A percentile compares a stretch with the other conserved stretches of the same genome.
Evolutionary conservation across 92 coral and sea anemone species (phyloP).

Genomic region (Phenganax subtilis): DNA sequence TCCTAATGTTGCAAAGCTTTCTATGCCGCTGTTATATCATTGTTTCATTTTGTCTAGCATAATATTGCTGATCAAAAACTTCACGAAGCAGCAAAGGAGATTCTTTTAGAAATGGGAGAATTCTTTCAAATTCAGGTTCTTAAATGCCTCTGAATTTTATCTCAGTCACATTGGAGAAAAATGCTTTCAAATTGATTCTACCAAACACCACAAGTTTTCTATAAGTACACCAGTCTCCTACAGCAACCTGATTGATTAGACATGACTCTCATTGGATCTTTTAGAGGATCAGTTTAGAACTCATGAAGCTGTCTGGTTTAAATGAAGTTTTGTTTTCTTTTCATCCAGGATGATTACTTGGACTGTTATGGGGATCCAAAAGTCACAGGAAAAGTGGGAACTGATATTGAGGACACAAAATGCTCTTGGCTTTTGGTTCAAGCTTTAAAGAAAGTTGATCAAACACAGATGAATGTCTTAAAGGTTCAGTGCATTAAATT

Average conservation of each 20-base stretch:
- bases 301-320: no score
- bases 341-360: conserved; percentile 73
- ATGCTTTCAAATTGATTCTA: neutral
- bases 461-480: conserved; percentile 61
- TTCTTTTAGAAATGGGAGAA: conserved; percentile 91
- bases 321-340: neutral
- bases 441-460: conserved; percentile 61
- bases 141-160: neutral
- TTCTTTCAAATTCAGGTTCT: conserved; percentile 92
- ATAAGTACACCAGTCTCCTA: no score
- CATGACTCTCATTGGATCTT: neutral
- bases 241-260: no score
- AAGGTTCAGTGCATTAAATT: conserved; percentile 48
- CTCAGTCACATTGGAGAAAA: neutral
- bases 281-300: neutral
- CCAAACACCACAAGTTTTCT: no score
- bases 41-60: conserved; percentile 41
- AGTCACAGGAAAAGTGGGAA: conserved; percentile 91
- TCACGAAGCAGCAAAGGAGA: conserved; percentile 70
- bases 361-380: conserved; percentile 91
- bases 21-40: no score
- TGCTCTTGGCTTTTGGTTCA: conserved; percentile 94
- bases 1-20: no score
- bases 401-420: conserved; percentile 92
- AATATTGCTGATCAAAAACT: conserved; percentile 64